Evolutionary conservation across 2,797 vertebrate species (phyloP).

Genomic region (Eleutherodactylus coqui): DNA sequence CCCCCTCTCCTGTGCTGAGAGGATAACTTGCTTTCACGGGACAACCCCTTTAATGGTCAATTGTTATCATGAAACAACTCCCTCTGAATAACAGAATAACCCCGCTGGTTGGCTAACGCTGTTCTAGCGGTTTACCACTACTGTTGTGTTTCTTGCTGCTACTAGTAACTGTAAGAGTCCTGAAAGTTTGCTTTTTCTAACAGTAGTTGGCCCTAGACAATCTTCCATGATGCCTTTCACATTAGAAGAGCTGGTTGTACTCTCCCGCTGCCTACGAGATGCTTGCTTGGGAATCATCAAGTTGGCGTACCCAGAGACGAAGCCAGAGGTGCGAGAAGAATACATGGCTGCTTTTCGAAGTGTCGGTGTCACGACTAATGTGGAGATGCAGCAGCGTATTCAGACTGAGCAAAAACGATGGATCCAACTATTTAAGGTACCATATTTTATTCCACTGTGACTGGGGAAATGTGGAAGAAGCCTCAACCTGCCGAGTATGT

Average conservation of each 20-base stretch:
- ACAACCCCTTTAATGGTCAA: too few species aligned
- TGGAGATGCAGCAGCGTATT: constrained; percentile 88
- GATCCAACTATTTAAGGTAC: constrained; percentile 97
- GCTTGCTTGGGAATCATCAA: constrained; percentile 98
- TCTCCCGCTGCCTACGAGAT: constrained; percentile 94
- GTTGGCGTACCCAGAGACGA: constrained; percentile 95
- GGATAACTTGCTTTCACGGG: too few species aligned
- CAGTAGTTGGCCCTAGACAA: constrained; percentile 80
- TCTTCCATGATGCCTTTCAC: constrained; percentile 98
- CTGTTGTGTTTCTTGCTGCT: neutral
- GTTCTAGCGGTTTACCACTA: neutral
- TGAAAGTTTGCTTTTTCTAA: neutral
- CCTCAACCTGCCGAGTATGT: too few species aligned
- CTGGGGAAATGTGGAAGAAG: too few species aligned
- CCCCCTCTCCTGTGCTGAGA: too few species aligned
- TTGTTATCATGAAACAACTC: too few species aligned
- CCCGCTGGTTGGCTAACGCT: too few species aligned
- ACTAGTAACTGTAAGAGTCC: neutral
- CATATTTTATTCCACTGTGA: too few species aligned
- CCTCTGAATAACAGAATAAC: too few species aligned
- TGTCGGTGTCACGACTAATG: constrained; percentile 89
- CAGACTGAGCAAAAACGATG: constrained; percentile 94
- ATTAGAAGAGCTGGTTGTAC: constrained; percentile 86
- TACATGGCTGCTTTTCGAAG: constrained; percentile 92
- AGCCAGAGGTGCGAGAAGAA: constrained; percentile 92